Conservation (phyloP, 1,140 invertebrate genomes). For the Saccostrea glomerata region DNA sequence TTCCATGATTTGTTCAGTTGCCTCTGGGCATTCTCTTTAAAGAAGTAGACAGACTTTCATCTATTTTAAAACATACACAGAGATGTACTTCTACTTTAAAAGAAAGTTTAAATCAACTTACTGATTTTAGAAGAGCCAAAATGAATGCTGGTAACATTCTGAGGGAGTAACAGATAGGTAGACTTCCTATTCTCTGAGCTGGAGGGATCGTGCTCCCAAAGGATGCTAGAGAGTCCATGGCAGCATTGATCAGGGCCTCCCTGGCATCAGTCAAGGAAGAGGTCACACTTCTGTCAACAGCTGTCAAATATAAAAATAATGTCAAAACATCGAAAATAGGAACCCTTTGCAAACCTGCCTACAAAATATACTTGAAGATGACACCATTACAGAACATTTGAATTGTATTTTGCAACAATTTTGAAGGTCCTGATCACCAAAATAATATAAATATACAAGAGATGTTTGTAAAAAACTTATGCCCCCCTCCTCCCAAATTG, state of each 20-base stretch:
- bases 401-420: too few relatives aligned
- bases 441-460: too few relatives aligned
- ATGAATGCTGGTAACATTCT: conserved; percentile 93
- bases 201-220: conserved; percentile 83
- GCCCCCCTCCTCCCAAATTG: too few relatives aligned
- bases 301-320: conserved; percentile 79
- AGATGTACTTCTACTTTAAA: background rate
- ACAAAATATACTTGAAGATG: background rate
- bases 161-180: conserved; percentile 87
- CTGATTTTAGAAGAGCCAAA: conserved; percentile 93
- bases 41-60: too few relatives aligned
- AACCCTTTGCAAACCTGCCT: background rate
- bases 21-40: too few relatives aligned
- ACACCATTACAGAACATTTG: too few relatives aligned
- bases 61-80: too few relatives aligned
- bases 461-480: too few relatives aligned
- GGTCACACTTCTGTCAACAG: conserved; percentile 93
- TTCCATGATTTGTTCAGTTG: too few relatives aligned
- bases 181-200: conserved; percentile 84
- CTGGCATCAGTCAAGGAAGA: conserved; percentile 93
- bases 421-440: too few relatives aligned
- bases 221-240: conserved; percentile 92
- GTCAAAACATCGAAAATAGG: background rate
- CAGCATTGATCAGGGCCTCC: conserved; percentile 97
- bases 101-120: conserved; percentile 79